Base-by-base conservation (phyloP, 1,140 invertebrate species). In the Lethrus apterus region DNA sequence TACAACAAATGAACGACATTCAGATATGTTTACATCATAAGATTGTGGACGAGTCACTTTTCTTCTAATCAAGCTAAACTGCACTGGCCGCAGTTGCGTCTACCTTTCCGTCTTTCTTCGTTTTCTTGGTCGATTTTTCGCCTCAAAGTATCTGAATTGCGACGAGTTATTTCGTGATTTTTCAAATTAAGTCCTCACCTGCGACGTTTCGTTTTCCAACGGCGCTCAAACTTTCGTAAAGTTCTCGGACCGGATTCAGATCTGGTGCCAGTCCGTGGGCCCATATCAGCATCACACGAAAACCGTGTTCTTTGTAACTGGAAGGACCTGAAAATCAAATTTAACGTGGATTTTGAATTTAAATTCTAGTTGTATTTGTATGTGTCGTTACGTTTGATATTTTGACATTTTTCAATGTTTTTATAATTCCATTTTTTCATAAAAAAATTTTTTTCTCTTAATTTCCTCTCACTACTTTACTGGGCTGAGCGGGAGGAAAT, bases 231-330 rank as follows among this genome's bases (percentile, higher is more conserved):
- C 77, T 76, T 46, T 84, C 80, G 58, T 77, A 79, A 9, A 86
- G 66, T 54, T 83, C 75, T 56, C 77, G 78, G 5, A 77, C 66
- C 1, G 79, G 68, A 56, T 81, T 76, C 8, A 75, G 67, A 42
- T 81, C 76, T 15, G 76, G 68, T 35, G 68, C 67, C 3, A 86
- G 57, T 46, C 80, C 78, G 31, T 81, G 78, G 9, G 77, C 64
- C 83, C 83, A 86, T 43, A 85, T 84, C 41, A 81, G 63, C 56
- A 84, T 63, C 71, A 85, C 75, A 29, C 83, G 68, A 57, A 75
- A 84, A 26, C 81, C 79, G 55, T 86, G 83, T 58, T 85, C 81
- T 60, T 84, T 84, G 63, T 82, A 82, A 60, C 82, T 84, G n/a
- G 74, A 72, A 13, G 78, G 70, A 54, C 82, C 82, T 83, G 63